Percentiles rank a stretch among this genome's conserved stretches.
These are phyloP conservation scores for Urocitellus parryii DNA, from an alignment of 2,113 vertebrate species.

Conservation along the genomic window DNA sequence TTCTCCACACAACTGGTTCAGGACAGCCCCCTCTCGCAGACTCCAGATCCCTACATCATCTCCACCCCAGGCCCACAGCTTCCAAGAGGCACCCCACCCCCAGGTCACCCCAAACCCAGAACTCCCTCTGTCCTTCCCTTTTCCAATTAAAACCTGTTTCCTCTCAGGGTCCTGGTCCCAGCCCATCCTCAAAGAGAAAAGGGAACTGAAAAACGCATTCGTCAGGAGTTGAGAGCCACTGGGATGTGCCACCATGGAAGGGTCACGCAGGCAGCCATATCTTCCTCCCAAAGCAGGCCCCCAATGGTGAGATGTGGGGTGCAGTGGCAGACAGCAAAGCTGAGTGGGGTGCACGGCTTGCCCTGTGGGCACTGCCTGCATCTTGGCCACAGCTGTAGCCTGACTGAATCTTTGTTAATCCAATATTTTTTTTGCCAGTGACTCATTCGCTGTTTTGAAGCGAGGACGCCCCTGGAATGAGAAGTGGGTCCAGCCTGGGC, in stretches of 20 bases:
- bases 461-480: conserved; percentile 34
- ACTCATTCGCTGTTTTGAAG: conserved; percentile 42
- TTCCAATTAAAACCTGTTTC: not conserved
- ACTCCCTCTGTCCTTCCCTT: not conserved
- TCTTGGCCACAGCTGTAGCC: conserved; percentile 58
- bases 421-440: conserved; percentile 58
- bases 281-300: not conserved
- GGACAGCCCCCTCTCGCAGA: not conserved
- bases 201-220: not conserved
- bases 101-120: not conserved
- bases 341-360: not conserved
- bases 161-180: not conserved
- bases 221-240: not conserved
- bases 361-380: not conserved
- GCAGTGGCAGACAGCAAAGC: not conserved
- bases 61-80: not conserved
- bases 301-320: not conserved
- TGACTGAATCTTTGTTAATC: conserved; percentile 53
- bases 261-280: not conserved
- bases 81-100: not conserved
- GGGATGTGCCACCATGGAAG: not conserved
- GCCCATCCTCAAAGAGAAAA: not conserved
- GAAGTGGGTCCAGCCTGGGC: conserved; percentile 55
- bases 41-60: not conserved
- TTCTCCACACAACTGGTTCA: not conserved